phyloP scores from a whole-genome alignment of 2,888 invertebrate species.

The Tenthredo livida region DNA sequence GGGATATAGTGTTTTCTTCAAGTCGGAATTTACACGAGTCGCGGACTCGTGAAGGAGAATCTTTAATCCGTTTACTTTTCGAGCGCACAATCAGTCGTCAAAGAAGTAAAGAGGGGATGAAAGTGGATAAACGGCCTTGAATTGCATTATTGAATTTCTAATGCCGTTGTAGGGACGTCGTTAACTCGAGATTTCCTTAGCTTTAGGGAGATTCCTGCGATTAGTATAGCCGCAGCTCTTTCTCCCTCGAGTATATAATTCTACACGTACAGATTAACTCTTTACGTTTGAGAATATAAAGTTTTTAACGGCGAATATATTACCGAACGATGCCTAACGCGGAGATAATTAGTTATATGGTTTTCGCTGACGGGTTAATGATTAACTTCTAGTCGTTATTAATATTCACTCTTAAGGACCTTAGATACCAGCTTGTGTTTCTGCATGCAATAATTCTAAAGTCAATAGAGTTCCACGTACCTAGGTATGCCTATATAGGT shows the following conservation, averaged over 20 bases:
- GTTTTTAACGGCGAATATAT: constrained; percentile 22
- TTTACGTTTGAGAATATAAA: not conserved
- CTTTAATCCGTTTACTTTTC: not conserved
- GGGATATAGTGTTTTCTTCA: not conserved
- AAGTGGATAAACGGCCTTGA: constrained; percentile 37
- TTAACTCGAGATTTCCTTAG: not conserved
- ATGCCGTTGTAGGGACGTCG: not conserved
- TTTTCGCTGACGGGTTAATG: constrained; percentile 49
- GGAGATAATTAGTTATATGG: constrained; percentile 45
- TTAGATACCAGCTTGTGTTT: constrained; percentile 29
- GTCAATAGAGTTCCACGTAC: constrained; percentile 32
- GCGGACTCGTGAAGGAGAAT: not conserved
- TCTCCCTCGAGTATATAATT: not conserved
- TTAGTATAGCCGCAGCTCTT: not conserved
- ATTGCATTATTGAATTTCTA: constrained; percentile 38
- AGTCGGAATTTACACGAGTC: not conserved
- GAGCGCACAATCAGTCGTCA: constrained; percentile 15
- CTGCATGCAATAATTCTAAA: constrained; percentile 42
- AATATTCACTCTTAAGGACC: constrained; percentile 38
- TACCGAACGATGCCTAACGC: constrained; percentile 19
- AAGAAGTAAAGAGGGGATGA: constrained; percentile 12
- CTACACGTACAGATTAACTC: constrained; percentile 1
- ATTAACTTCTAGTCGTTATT: constrained; percentile 50
- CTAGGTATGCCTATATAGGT: not conserved
- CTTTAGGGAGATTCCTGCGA: not conserved